Evolutionary conservation across 2,797 vertebrate genomes (phyloP).

Genomic region (Pipistrellus kuhlii): DNA sequence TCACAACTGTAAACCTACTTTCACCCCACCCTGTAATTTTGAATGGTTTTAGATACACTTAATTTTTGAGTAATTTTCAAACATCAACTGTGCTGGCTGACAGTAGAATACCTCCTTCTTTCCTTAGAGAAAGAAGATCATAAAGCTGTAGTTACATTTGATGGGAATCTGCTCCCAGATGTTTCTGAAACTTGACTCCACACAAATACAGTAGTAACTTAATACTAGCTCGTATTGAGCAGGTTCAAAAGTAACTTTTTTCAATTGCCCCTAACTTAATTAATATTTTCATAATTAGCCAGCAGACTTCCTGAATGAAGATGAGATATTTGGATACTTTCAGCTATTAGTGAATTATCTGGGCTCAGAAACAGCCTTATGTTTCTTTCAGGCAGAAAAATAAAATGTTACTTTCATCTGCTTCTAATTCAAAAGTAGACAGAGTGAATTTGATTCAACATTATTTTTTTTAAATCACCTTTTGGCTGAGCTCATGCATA

Average conservation of each 20-base stretch:
- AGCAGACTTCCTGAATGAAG: conserved; percentile 83
- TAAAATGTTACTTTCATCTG: conserved; percentile 82
- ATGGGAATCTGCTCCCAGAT: conserved; percentile 76
- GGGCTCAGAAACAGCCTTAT: conserved; percentile 62
- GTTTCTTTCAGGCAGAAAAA: conserved; percentile 78
- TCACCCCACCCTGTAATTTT: neutral
- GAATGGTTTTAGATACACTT: conserved; percentile 37
- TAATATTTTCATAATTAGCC: conserved; percentile 84
- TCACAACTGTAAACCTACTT: neutral
- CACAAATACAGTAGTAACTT: conserved; percentile 81
- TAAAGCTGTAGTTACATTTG: conserved; percentile 58
- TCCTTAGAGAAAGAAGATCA: conserved; percentile 70
- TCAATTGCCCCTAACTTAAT: conserved; percentile 82
- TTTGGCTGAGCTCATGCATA: conserved; percentile 79
- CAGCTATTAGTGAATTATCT: conserved; percentile 82
- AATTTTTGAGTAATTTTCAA: conserved; percentile 39
- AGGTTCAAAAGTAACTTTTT: conserved; percentile 79
- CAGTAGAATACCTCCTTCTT: conserved; percentile 56
- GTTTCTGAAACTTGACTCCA: conserved; percentile 79
- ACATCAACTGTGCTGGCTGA: conserved; percentile 55
- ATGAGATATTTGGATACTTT: conserved; percentile 80
- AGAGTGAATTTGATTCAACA: conserved; percentile 78
- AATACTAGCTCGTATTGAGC: conserved; percentile 74
- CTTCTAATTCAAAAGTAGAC: conserved; percentile 83
- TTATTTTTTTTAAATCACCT: conserved; percentile 73